Percentiles rank a stretch among this genome's conserved stretches.
phyloP scores from a whole-genome alignment of 2,113 vertebrate genomes.

The Semnopithecus entellus region DNA sequence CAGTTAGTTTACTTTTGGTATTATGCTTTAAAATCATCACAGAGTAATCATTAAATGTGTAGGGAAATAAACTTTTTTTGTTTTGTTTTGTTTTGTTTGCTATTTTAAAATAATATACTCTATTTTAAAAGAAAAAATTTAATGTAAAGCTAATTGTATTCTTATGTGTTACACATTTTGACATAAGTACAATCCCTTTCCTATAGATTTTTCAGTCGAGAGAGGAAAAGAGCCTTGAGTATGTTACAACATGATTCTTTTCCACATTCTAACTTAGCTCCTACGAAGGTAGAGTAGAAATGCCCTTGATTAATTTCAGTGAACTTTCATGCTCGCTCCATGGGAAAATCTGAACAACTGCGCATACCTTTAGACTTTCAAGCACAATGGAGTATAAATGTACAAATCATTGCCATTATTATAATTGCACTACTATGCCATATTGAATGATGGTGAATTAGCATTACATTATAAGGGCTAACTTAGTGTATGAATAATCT shows the following conservation, averaged over 20 bases:
- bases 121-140: background rate
- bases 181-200: background rate
- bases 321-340: background rate
- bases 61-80: background rate
- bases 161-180: background rate
- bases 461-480: background rate
- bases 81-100: background rate
- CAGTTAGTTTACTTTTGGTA: background rate
- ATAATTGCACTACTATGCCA: background rate
- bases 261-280: background rate
- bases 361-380: background rate
- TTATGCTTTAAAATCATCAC: background rate
- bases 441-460: background rate
- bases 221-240: background rate
- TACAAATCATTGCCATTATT: constrained; percentile 6
- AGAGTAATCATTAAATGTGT: background rate
- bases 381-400: background rate
- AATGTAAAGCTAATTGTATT: background rate
- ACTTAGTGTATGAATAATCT: background rate
- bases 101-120: background rate
- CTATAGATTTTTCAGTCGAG: background rate
- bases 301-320: background rate
- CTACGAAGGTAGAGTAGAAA: background rate
- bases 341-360: background rate
- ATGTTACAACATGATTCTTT: background rate